Base-by-base conservation (phyloP, 2,888 invertebrate species). In the Parnassius glacialis region DNA sequence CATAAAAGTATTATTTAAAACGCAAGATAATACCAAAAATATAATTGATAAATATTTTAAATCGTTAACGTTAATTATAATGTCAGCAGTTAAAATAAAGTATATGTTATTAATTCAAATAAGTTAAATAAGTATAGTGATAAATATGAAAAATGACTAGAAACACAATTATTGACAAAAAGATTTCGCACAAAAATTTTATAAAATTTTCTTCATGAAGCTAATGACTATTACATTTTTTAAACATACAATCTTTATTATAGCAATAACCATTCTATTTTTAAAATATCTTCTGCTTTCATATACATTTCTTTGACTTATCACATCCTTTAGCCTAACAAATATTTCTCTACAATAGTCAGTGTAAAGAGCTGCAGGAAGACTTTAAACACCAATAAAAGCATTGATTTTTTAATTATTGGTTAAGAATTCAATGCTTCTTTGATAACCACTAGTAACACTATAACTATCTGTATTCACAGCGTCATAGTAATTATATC, bases 301-400 rank as follows among this genome's bases (percentile, higher is more conserved):
- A 69, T 72, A 73, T 70, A 69, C 65, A 70, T 81, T 77, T 80
- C 80, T 74, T 47, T 85, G 83, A 82, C 84, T 87, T 89, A 91
- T 91, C 90, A 91, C 90, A 87, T 88, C 74, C 69, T 84, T 89
- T 90, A 88, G 82, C 87, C 87, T 90, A 90, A 85, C 78, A 84
- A 85, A 87, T 85, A 70, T 63, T 64, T 78, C 76, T 84, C 90
- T 90, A 90, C 85, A 83, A 80, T 86, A 90, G 87, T 90, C 91
- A 91, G 91, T 91, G 91, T 91, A 91, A 79, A 91, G 91, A 91
- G 91, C 91, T 91, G 91, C 87, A 88, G 91, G 91, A 91, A 91
- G 90, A 91, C 91, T 77, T 90, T 82, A 74, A 81, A 90, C 91
- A 74, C 88, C 87, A 81, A 78, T 67, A 64, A 62, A 67, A 64